These are phyloP conservation scores for Albula glossodonta DNA, from an alignment of 2,113 vertebrate genomes.

Conservation along the genomic window DNA sequence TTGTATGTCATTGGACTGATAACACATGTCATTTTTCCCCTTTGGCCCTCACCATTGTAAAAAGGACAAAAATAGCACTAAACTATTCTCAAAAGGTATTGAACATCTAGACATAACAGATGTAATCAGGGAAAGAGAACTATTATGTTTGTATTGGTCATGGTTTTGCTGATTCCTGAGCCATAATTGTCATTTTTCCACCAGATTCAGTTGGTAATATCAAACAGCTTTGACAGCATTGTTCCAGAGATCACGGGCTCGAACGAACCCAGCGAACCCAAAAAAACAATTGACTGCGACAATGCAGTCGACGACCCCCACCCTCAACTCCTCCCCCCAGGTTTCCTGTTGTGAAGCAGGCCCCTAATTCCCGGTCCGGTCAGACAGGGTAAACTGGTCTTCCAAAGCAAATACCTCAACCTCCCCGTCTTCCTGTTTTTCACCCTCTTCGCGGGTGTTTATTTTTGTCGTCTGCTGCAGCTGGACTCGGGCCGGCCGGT, in stretches of 20 bases:
- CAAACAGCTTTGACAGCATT: slow-evolving; percentile 31
- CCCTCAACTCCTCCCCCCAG: slow-evolving; percentile 11
- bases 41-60: not conserved
- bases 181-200: not conserved
- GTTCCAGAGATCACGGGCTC: slow-evolving; percentile 25
- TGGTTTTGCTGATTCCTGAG: not conserved
- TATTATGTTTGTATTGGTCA: not conserved
- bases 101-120: slow-evolving; percentile 24
- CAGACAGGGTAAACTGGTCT: not conserved
- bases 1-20: not conserved
- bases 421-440: slow-evolving; percentile 43
- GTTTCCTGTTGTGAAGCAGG: slow-evolving; percentile 45
- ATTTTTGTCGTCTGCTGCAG: slow-evolving; percentile 41
- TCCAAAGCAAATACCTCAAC: slow-evolving; percentile 24
- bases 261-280: slow-evolving; percentile 39
- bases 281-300: slow-evolving; percentile 33
- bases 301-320: slow-evolving; percentile 29
- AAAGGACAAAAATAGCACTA: slow-evolving; percentile 5
- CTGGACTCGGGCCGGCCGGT: slow-evolving; percentile 21
- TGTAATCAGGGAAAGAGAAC: not conserved
- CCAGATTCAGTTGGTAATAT: slow-evolving; percentile 13
- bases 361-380: slow-evolving; percentile 26
- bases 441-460: slow-evolving; percentile 23
- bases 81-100: not conserved
- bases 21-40: too few species aligned